Evolutionary conservation across 2,888 invertebrate species (phyloP).

Genomic region (Caenorhabditis angaria): DNA sequence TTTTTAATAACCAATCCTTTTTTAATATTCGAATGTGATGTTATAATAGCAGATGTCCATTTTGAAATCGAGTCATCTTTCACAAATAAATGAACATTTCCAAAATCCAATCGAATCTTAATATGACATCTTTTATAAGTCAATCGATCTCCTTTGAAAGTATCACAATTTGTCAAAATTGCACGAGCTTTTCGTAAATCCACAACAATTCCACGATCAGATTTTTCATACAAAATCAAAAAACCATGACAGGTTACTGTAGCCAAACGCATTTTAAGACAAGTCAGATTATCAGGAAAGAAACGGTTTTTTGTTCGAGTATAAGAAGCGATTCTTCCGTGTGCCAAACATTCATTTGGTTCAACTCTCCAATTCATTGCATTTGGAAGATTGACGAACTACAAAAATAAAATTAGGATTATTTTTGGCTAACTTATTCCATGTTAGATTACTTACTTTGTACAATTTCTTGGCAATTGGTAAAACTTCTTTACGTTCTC

Average conservation of each 20-base stretch:
- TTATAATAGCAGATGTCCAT: slow-evolving; percentile 29
- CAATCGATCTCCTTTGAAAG: slow-evolving; percentile 23
- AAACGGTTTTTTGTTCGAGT: slow-evolving; percentile 25
- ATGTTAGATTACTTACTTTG: no score
- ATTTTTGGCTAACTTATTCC: no score
- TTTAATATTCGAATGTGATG: slow-evolving; percentile 13
- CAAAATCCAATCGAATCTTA: slow-evolving; percentile 28
- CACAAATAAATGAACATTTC: slow-evolving; percentile 33
- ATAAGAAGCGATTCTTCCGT: slow-evolving; percentile 25
- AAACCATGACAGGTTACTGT: slow-evolving; percentile 33
- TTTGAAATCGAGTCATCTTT: slow-evolving; percentile 25
- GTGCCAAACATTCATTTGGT: slow-evolving; percentile 18
- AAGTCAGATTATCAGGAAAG: slow-evolving; percentile 25
- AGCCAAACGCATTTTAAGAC: slow-evolving; percentile 28
- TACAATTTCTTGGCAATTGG: slow-evolving; percentile 27
- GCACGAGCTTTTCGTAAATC: slow-evolving; percentile 21
- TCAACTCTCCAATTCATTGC: slow-evolving; percentile 26
- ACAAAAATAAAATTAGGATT: no score
- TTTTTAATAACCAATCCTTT: no score
- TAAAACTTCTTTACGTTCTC: slow-evolving; percentile 13
- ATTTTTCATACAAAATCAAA: slow-evolving; percentile 29
- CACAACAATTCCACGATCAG: slow-evolving; percentile 27
- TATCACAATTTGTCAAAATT: slow-evolving; percentile 29
- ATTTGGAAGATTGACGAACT: slow-evolving; percentile 36
- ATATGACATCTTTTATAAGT: slow-evolving; percentile 35